Evolutionary conservation across 2,888 invertebrate species (phyloP), one percentile per base, ranked within the genome.

Genomic region (Coleophora flavipennella): DNA sequence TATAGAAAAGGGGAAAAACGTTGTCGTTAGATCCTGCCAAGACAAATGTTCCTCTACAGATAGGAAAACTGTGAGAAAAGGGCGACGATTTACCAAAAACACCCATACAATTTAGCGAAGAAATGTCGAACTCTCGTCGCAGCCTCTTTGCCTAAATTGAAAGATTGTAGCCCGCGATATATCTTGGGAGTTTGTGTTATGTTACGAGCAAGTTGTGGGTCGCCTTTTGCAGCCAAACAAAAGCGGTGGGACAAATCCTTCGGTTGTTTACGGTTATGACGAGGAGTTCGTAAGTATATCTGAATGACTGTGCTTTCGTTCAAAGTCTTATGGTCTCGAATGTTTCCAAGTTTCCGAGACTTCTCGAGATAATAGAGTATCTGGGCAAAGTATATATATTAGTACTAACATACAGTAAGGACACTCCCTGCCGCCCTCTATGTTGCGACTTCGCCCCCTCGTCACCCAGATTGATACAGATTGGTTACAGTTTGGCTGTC

Each of bases 41-140:
- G 77, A 79, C 74, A 79, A 81, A 81, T 77, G 71, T 67, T 60
- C 65, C 60, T 72, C 75, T 72, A 65, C 67, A 70, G 74, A 79
- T 73, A 75, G 70, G 71, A 61, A 67, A 73, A 76, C 65, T 69
- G 66, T 64, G 62, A 62, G 64, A 67, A 62, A 71, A 72, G 70
- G 68, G 69, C 64, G 67, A 62, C 72, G 67, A 83, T 84, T 79
- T 80, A 78, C 81, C 76, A 77, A 67, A 78, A 80, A 83, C 76
- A 79, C 75, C 75, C 74, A 73, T 76, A 76, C 75, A 77, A 76
- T 78, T 76, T 76, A 67, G 67, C 68, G 59, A 59, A 20, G 67
- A 69, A 67, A 70, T 55, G 73, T 79, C 76, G 76, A 81, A 80
- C 65, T 76, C 69, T 71, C 67, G 68, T 67, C 74, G 71, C 65